Conservation (phyloP, 2,888 invertebrate genomes). For the Aporophyla lueneburgensis region DNA sequence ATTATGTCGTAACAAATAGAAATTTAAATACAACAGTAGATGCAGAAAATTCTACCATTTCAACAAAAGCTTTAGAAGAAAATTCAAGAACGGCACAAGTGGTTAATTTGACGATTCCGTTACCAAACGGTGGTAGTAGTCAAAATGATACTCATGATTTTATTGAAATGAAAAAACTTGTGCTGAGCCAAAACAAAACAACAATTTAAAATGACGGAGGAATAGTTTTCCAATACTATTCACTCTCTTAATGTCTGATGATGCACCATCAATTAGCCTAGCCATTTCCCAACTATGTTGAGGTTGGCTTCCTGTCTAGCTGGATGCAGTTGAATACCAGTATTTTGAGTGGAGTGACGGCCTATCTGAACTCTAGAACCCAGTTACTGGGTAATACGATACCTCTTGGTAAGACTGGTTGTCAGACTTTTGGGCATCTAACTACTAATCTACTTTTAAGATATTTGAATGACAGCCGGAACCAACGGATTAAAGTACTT, state of each 20-base stretch:
- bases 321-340: no score
- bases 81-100: background rate
- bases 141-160: constrained; percentile 3
- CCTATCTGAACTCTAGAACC: background rate
- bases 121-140: background rate
- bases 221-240: background rate
- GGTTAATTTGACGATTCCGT: background rate
- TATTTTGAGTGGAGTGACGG: no score
- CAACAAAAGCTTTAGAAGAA: background rate
- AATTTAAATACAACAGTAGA: background rate
- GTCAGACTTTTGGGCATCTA: background rate
- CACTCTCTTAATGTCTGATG: background rate
- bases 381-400: background rate
- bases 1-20: background rate
- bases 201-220: background rate
- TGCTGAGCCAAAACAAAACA: background rate
- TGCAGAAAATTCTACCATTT: background rate
- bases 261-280: background rate
- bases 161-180: background rate
- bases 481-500: background rate
- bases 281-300: background rate
- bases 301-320: background rate
- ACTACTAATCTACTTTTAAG: background rate
- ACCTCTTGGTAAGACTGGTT: background rate
- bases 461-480: background rate